phyloP scores from a whole-genome alignment of 1,140 invertebrate species.

The fruit fly (Drosophila melanogaster) region DNA sequence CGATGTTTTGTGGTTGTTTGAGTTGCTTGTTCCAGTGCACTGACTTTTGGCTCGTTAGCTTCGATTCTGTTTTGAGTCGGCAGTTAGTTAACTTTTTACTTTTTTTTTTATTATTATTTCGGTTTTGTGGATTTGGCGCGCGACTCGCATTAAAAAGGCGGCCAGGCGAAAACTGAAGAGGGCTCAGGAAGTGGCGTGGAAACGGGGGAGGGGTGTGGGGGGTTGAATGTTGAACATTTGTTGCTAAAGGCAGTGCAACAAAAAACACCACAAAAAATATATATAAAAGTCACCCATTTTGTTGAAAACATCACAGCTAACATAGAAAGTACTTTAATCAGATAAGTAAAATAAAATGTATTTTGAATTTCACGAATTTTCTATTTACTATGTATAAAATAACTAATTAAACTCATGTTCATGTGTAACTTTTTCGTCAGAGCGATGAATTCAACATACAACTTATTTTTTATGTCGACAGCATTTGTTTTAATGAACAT shows the following conservation, averaged over 20 bases:
- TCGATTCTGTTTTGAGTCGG: conserved; percentile 52
- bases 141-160: conserved; percentile 61
- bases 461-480: conserved; percentile 51
- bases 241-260: conserved; percentile 16
- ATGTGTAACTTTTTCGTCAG: background rate
- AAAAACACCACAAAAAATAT: conserved; percentile 16
- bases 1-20: conserved; percentile 18
- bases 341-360: too few species aligned
- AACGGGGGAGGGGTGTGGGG: conserved; percentile 17
- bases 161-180: conserved; percentile 54
- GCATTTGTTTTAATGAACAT: conserved; percentile 66
- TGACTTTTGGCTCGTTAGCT: conserved; percentile 72
- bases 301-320: too few species aligned
- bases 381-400: too few species aligned
- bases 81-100: conserved; percentile 52
- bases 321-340: too few species aligned
- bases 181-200: conserved; percentile 19
- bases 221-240: conserved; percentile 58
- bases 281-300: too few species aligned
- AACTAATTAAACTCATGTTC: too few species aligned
- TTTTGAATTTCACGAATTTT: background rate
- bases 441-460: conserved; percentile 45
- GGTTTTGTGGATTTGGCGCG: conserved; percentile 67
- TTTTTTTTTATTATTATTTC: conserved; percentile 25
- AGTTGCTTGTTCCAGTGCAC: conserved; percentile 66